Percentiles rank a stretch among this genome's conserved stretches.
Conservation (phyloP, 2,797 vertebrate species). For the Limosa lapponica region DNA sequence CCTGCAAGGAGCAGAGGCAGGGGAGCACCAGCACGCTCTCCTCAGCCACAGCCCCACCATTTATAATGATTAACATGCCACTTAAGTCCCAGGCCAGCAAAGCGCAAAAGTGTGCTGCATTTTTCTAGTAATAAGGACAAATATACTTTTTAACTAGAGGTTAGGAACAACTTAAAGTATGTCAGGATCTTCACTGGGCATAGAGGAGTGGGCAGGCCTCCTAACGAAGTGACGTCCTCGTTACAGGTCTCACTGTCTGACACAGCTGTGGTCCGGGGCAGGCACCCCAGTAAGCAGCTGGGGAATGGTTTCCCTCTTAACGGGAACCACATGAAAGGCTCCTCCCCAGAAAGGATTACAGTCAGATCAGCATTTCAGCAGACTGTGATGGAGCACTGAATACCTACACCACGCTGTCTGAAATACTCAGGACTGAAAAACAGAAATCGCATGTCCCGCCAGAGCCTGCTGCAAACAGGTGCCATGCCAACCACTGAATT, state of each 20-base stretch:
- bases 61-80: background rate
- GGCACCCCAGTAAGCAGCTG: background rate
- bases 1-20: background rate
- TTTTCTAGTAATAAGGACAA: background rate
- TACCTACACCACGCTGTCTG: background rate
- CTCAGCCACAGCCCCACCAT: background rate
- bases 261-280: constrained; percentile 19
- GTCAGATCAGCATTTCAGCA: constrained; percentile 6
- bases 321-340: constrained; percentile 56
- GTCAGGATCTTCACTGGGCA: background rate
- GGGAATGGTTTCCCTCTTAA: constrained; percentile 33
- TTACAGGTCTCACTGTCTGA: background rate
- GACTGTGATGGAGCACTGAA: background rate
- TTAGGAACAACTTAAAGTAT: background rate
- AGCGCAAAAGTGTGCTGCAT: background rate
- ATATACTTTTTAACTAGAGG: background rate
- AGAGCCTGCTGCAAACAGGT: constrained; percentile 27
- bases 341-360: constrained; percentile 30
- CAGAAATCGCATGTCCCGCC: background rate
- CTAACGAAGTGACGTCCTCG: background rate
- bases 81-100: background rate
- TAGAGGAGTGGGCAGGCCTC: background rate
- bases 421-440: background rate
- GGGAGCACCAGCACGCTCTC: background rate
- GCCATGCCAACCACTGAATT: background rate